Evolutionary conservation across 2,113 vertebrate genomes (phyloP).

Genomic region (Prunella himalayana): DNA sequence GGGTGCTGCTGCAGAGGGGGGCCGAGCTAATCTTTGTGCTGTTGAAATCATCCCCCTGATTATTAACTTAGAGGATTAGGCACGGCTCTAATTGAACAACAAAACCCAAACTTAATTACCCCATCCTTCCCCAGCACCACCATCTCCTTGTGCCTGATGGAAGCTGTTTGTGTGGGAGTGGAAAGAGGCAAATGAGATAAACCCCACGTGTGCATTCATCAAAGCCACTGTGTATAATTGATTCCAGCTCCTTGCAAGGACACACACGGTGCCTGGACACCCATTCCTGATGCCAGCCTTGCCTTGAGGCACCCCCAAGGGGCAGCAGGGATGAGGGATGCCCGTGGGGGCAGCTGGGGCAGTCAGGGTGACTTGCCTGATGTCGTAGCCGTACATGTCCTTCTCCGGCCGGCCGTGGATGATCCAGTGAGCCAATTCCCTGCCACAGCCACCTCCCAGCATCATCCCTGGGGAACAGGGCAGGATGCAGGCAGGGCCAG

Average conservation of each 20-base stretch:
- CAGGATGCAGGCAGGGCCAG: accelerated
- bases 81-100: conserved; percentile 46
- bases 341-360: not conserved
- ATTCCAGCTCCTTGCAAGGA: not conserved
- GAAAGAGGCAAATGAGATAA: conserved; percentile 11
- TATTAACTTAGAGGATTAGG: conserved; percentile 61
- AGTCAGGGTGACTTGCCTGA: conserved; percentile 73
- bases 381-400: conserved; percentile 96
- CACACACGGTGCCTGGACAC: not conserved
- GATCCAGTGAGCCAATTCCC: conserved; percentile 92
- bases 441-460: conserved; percentile 93
- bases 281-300: not conserved
- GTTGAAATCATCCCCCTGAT: conserved; percentile 5
- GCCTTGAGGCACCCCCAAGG: not conserved
- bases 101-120: conserved; percentile 26
- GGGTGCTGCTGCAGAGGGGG: not conserved
- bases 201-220: not conserved
- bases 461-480: conserved; percentile 85
- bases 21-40: not conserved
- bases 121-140: not conserved
- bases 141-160: not conserved
- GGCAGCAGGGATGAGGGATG: not conserved
- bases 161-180: not conserved
- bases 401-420: conserved; percentile 88
- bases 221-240: not conserved